phyloP scores from a whole-genome alignment of 2,113 vertebrate species.

The Callorhinus ursinus region DNA sequence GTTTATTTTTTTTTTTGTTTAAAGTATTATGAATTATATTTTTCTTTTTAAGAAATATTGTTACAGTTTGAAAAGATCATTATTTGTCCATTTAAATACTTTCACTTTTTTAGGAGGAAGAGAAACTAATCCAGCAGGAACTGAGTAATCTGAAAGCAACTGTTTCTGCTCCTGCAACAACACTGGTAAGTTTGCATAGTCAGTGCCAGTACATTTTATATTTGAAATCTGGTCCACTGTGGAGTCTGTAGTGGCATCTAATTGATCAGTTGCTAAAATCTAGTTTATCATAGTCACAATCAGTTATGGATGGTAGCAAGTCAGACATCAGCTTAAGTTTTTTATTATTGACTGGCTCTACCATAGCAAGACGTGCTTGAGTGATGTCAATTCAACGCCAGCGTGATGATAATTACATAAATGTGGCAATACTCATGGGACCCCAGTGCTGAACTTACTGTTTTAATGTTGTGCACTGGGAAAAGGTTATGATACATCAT shows the following conservation, averaged over 20 bases:
- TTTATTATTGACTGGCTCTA: not conserved
- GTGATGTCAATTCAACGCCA: not conserved
- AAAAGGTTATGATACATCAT: not conserved
- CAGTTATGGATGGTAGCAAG: not conserved
- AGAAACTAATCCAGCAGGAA: slow-evolving; percentile 96
- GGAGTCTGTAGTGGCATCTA: not conserved
- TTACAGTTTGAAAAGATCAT: not conserved
- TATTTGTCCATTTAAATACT: not conserved
- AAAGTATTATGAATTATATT: not conserved
- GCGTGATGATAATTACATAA: not conserved
- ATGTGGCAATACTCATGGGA: not conserved
- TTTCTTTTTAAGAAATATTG: not conserved
- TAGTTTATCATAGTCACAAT: not conserved
- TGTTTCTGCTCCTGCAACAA: slow-evolving; percentile 93
- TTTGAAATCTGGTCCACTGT: not conserved
- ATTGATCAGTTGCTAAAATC: not conserved
- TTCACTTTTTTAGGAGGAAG: slow-evolving; percentile 92
- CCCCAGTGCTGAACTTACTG: not conserved
- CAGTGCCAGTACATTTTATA: not conserved
- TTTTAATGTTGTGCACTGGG: not conserved
- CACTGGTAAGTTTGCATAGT: slow-evolving; percentile 87
- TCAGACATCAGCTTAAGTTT: not conserved
- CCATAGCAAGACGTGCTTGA: not conserved
- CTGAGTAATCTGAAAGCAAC: slow-evolving; percentile 92
- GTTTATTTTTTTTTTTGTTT: not conserved